phyloP scores from a whole-genome alignment of 2,113 vertebrate genomes.

The Pluvialis apricaria region DNA sequence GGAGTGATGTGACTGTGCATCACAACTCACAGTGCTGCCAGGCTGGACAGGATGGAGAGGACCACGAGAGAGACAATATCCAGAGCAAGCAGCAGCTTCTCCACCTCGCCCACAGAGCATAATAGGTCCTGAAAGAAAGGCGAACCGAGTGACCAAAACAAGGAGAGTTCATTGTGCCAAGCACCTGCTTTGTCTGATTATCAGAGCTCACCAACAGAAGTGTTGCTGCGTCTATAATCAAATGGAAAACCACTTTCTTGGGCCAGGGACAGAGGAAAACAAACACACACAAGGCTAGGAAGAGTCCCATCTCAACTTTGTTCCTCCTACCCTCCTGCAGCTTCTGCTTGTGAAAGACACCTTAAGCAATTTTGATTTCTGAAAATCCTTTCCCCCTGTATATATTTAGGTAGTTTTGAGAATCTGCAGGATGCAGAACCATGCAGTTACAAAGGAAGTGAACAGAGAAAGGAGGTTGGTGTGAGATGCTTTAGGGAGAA shows the following conservation, averaged over 20 bases:
- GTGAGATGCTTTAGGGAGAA: background rate
- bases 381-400: background rate
- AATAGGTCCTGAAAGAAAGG: background rate
- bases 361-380: background rate
- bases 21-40: background rate
- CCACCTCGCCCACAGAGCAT: background rate
- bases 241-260: slow-evolving; percentile 62
- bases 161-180: slow-evolving; percentile 53
- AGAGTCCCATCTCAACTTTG: background rate
- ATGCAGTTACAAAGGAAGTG: background rate
- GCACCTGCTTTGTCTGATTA: slow-evolving; percentile 75
- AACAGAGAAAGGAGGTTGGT: background rate
- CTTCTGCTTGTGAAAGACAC: background rate
- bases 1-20: background rate
- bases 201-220: slow-evolving; percentile 68
- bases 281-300: background rate
- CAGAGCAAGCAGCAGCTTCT: background rate
- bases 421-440: background rate
- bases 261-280: slow-evolving; percentile 38
- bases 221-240: slow-evolving; percentile 69
- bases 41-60: background rate
- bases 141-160: background rate
- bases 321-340: background rate
- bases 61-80: rapidly evolving
- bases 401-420: background rate